A percentile compares a stretch with the other conserved stretches of the same genome.
Conservation (phyloP, 2,888 invertebrate species). For the Amphimallon solstitiale region DNA sequence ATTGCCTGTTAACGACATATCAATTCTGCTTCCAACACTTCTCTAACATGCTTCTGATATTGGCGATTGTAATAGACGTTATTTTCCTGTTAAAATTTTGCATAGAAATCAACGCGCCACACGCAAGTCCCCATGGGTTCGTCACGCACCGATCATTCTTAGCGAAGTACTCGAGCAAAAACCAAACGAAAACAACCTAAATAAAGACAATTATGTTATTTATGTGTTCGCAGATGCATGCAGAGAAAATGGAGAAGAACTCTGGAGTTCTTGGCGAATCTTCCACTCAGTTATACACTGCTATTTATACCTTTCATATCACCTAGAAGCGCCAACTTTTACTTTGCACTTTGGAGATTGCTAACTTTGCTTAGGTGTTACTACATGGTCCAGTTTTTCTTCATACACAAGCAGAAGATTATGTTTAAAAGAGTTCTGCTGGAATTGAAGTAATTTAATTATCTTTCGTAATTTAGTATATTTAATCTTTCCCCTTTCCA, state of each 20-base stretch:
- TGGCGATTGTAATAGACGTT: constrained; percentile 60
- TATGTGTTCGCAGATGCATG: constrained; percentile 60
- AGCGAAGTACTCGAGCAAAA: not conserved
- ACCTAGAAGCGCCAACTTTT: constrained; percentile 47
- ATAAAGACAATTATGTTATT: not conserved
- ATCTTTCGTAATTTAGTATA: not conserved
- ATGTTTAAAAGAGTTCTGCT: constrained; percentile 64
- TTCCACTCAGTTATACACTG: constrained; percentile 62
- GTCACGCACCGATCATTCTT: not conserved
- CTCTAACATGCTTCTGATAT: constrained; percentile 58
- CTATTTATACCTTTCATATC: constrained; percentile 52
- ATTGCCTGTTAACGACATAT: constrained; percentile 64
- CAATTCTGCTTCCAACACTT: constrained; percentile 66
- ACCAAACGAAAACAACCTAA: too few relatives aligned
- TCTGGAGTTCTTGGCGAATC: constrained; percentile 63
- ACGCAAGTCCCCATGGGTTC: not conserved
- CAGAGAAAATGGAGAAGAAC: constrained; percentile 61
- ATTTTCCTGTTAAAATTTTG: constrained; percentile 64
- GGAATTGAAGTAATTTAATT: constrained; percentile 55
- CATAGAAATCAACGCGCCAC: constrained; percentile 64
- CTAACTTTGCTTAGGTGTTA: constrained; percentile 64
- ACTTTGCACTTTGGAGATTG: constrained; percentile 63
- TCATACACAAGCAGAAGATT: constrained; percentile 62
- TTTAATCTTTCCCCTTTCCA: constrained; percentile 48
- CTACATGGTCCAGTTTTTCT: constrained; percentile 64